Evolutionary conservation across 2,888 invertebrate genomes (phyloP), one percentile per base, ranked within the genome.

Genomic region (Pardosa pseudoannulata): DNA sequence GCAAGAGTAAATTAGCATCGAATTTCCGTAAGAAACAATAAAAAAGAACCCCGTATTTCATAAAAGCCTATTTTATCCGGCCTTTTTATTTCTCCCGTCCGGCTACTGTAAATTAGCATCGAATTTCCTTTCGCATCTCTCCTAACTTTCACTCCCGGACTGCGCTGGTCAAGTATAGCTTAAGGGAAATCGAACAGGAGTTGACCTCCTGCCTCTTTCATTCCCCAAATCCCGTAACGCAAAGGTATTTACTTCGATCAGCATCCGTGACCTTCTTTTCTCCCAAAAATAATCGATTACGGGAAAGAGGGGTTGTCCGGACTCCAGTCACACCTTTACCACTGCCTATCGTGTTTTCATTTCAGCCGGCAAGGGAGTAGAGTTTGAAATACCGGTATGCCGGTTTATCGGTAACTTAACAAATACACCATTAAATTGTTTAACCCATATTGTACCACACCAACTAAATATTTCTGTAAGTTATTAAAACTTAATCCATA

Each of bases 261-360:
- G 56, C 23, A 56, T 19, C 56, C 56, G 56, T 56, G 56, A 56
- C 56, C 56, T 56, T 56, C 56, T 56, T 36, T 46, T 56, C 56
- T 23, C 23, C 56, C 41, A 46, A 56, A 56, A 56, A 56, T 56
- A 56, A 56, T 56, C 56, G 56, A 56, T 56, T 23, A 16, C 9
- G 23, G 56, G 56, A 56, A 46, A 11, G 16, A 23, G 16, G 23
- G 19, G 56, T 56, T n/a, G 56, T 56, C 16, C 23, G 56, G 56
- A 56, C 56, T 56, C 5, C 5, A 23, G 23, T 56, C 56, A 23
- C 56, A 56, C 56, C 56, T 56, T 56, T 23, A 3, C 56, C 23
- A 23, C 5, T 56, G 56, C 23, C 1, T 23, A 23, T 5, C 56
- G 23, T 23, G 56, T 56, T 56, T 56, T 23, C 36, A 36, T 36